A percentile compares a stretch with the other conserved stretches of the same genome.
Conservation (phyloP, 2,888 invertebrate genomes). For the Tiliacea citrago region DNA sequence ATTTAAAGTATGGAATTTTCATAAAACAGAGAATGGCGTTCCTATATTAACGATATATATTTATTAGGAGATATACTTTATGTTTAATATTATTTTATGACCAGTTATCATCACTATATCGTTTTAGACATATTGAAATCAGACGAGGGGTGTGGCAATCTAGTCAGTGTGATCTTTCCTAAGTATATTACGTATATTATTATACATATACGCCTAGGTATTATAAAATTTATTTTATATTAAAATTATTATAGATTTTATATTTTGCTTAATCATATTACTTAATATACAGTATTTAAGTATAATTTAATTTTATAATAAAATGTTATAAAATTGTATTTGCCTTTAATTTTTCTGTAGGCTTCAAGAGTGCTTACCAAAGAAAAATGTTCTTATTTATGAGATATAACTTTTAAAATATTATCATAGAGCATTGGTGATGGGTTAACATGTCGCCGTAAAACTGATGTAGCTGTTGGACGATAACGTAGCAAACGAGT, state of each 20-base stretch:
- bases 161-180: constrained; percentile 89
- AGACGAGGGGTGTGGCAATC: constrained; percentile 90
- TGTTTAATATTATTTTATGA: not conserved
- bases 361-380: not conserved
- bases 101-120: constrained; percentile 51
- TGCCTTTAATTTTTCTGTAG: constrained; percentile 29
- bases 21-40: not conserved
- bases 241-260: constrained; percentile 70
- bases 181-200: constrained; percentile 68
- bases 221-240: constrained; percentile 69
- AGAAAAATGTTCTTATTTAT: not conserved
- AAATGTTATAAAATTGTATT: constrained; percentile 61
- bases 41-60: not conserved
- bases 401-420: not conserved
- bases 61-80: not conserved
- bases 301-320: constrained; percentile 72
- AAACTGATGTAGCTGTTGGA: not conserved
- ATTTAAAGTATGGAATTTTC: not conserved
- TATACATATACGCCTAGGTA: constrained; percentile 68
- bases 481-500: not conserved
- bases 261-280: constrained; percentile 68
- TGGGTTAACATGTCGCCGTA: not conserved
- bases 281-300: constrained; percentile 51
- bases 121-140: constrained; percentile 70
- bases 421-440: not conserved